phyloP scores from a whole-genome alignment of 2,888 invertebrate genomes.

The Phaonia tiefii region DNA sequence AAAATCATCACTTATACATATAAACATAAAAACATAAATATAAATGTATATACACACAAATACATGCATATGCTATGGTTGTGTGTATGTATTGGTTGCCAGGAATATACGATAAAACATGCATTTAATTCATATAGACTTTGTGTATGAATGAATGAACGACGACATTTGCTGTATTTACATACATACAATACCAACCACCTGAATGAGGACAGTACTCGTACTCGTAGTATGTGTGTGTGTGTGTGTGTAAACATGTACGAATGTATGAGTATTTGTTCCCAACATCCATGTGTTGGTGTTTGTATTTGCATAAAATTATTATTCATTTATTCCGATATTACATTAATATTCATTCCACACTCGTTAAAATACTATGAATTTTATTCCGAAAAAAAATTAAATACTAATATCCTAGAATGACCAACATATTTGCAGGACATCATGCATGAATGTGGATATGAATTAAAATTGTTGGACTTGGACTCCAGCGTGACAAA shows the following conservation, averaged over 20 bases:
- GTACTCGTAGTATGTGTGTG: background rate
- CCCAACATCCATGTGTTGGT: background rate
- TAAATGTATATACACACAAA: conserved; percentile 7
- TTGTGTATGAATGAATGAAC: conserved; percentile 4
- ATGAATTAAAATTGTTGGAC: no score
- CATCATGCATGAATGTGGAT: no score
- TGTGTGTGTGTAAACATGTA: background rate
- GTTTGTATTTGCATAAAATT: background rate
- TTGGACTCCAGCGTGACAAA: no score
- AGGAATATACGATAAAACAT: no score
- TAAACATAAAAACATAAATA: conserved; percentile 34
- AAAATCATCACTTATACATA: background rate
- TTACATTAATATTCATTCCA: background rate
- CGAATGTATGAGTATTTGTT: no score
- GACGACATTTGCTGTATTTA: background rate
- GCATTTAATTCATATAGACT: background rate
- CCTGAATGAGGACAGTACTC: conserved; percentile 6
- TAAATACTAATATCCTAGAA: no score
- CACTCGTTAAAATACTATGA: background rate
- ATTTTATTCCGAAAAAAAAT: no score
- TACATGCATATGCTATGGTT: conserved; percentile 19
- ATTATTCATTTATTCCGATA: background rate
- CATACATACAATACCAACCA: conserved; percentile 10
- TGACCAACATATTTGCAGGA: background rate
- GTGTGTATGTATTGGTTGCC: conserved; percentile 27